phyloP scores from a whole-genome alignment of 2,888 invertebrate genomes.

The Saturnia japonica region DNA sequence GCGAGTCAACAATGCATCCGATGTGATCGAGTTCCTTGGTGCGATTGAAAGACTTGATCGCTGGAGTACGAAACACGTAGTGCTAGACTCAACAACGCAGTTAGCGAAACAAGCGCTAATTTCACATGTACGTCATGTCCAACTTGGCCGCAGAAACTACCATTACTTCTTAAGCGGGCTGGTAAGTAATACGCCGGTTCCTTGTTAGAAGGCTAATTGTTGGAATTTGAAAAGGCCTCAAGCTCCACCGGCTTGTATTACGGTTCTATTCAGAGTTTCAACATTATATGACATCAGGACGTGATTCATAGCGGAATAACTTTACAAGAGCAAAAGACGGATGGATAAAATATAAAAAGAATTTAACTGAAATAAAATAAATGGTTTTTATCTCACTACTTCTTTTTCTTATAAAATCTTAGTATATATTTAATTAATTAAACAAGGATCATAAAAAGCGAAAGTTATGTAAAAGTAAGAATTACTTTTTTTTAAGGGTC shows the following conservation, averaged over 20 bases:
- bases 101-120: conserved; percentile 94
- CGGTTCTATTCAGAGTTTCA: conserved; percentile 17
- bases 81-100: conserved; percentile 92
- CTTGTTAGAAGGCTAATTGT: conserved; percentile 31
- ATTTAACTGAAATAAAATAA: neutral
- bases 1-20: conserved; percentile 90
- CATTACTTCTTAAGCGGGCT: conserved; percentile 95
- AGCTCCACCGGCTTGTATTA: conserved; percentile 16
- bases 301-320: conserved; percentile 5
- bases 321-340: neutral
- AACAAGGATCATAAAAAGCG: too few relatives aligned
- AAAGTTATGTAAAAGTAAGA: too few relatives aligned
- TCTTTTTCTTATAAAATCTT: too few relatives aligned
- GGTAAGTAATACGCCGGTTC: conserved; percentile 82
- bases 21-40: conserved; percentile 91
- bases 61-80: conserved; percentile 93
- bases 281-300: conserved; percentile 14
- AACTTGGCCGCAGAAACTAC: conserved; percentile 93
- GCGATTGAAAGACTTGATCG: conserved; percentile 90
- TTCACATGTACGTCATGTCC: conserved; percentile 91
- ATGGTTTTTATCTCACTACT: too few relatives aligned
- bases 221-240: conserved; percentile 26
- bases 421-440: too few relatives aligned
- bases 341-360: neutral
- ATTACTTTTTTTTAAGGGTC: too few relatives aligned